These are phyloP conservation scores for Salminus brasiliensis DNA, from an alignment of 2,113 vertebrate species.

Conservation along the genomic window DNA sequence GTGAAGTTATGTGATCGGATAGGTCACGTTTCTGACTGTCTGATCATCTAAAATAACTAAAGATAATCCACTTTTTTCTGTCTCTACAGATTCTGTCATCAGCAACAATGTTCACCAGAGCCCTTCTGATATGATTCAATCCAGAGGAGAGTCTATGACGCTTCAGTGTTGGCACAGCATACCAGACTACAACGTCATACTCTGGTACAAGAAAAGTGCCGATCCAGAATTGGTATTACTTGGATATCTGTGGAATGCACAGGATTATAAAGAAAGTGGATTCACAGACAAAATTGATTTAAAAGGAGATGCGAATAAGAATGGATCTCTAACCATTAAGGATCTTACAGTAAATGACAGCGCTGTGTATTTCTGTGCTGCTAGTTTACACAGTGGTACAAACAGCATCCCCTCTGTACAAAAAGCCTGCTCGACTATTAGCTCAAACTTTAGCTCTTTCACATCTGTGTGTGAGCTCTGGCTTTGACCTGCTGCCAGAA, in stretches of 20 bases:
- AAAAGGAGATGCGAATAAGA: background rate
- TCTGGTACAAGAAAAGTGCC: constrained; percentile 38
- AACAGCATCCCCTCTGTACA: background rate
- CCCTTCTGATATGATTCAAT: constrained; percentile 25
- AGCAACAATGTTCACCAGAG: constrained; percentile 37
- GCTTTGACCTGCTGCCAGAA: background rate
- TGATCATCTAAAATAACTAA: too few relatives aligned
- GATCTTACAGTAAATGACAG: constrained; percentile 42
- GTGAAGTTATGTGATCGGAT: background rate
- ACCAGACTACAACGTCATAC: background rate
- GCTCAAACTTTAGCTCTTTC: background rate
- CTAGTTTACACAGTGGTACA: constrained; percentile 21
- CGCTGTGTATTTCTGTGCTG: constrained; percentile 62
- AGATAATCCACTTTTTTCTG: background rate
- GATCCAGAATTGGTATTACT: background rate
- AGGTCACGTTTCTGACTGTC: background rate
- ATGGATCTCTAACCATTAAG: background rate
- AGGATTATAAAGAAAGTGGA: constrained; percentile 52
- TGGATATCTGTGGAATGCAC: constrained; percentile 39
- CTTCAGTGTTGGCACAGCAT: constrained; percentile 20
- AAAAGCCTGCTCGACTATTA: constrained; percentile 2
- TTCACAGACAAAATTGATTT: constrained; percentile 9
- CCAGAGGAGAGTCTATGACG: background rate
- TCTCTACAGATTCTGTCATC: constrained; percentile 2
- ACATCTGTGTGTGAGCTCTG: background rate